phyloP scores from a whole-genome alignment of 92 coral and sea anemone species.

The Metridium senile region DNA sequence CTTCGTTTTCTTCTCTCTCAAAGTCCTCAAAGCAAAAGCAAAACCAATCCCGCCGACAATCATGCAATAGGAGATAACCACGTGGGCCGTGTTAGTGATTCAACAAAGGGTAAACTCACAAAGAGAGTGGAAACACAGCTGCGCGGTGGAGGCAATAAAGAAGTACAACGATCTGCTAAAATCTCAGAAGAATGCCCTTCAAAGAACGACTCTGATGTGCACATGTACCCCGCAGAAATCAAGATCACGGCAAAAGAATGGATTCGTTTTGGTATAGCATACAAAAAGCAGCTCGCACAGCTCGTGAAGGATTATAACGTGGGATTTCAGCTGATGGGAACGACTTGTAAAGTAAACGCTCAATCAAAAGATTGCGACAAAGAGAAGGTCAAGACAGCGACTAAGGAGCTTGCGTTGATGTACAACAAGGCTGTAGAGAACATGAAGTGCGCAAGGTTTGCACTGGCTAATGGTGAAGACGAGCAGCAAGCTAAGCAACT shows the following conservation, averaged over 20 bases:
- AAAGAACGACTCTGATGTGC: not conserved
- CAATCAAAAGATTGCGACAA: conserved; percentile 10
- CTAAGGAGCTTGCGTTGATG: not conserved
- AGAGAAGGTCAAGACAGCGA: conserved; percentile 1
- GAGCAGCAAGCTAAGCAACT: not conserved
- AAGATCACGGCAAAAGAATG: not conserved
- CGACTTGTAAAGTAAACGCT: conserved; percentile 1
- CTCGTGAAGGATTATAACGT: conserved; percentile 13
- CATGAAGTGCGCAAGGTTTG: conserved; percentile 14
- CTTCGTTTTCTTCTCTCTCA: not conserved
- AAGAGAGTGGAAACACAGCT: too few relatives aligned
- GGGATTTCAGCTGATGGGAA: not conserved
- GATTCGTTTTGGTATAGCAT: not conserved
- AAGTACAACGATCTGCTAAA: too few relatives aligned
- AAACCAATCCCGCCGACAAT: too few relatives aligned
- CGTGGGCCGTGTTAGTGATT: too few relatives aligned
- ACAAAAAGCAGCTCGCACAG: conserved; percentile 14
- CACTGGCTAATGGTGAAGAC: not conserved
- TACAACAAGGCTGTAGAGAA: conserved; percentile 28
- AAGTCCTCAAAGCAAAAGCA: too few relatives aligned
- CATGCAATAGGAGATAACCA: too few relatives aligned
- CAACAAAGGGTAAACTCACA: too few relatives aligned
- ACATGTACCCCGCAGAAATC: not conserved
- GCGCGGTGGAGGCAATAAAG: too few relatives aligned
- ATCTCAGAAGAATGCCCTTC: not conserved